Evolutionary conservation across 2,888 invertebrate genomes (phyloP), one percentile per base, ranked within the genome.

Genomic region (Crematogaster levior): DNA sequence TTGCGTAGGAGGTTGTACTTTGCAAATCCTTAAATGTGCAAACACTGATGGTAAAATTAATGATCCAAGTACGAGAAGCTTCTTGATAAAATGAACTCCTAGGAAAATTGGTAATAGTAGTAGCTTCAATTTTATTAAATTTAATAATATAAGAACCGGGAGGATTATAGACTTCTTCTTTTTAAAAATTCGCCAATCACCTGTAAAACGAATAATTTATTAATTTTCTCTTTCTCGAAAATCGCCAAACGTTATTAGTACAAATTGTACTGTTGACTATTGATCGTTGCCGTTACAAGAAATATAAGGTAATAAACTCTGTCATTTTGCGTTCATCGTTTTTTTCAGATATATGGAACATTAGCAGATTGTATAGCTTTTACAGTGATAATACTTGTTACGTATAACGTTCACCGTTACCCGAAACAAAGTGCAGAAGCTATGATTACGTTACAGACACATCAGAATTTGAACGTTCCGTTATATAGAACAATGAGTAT

Each of bases 121-220:
- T 15, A 96, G 91, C 89, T 97, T 96, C 65, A 95, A 68, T 84
- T 94, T 95, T n/a, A 95, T 40, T 37, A 95, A 88, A 68, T 94
- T 94, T 81, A 94, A 79, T 18, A 95, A 85, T 63, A 94, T 93
- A 3, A 94, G 90, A 70, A 94, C 56, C 10, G 94, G 94, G 24
- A 95, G 83, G 88, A 98, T 97, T 92, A 98, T 96, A 58, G 97
- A 95, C 93, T 98, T 98, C 95, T 98, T 98, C 94, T 97, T 88
- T 94, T 97, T 88, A 63, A 92, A 90, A 4, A 92, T 79, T 37
- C 92, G 87, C 89, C 88, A 88, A 27, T 89, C 85, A 12, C 86
- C 93, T 90, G 86, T 74, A 53, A 72, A 53, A 34, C 18, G 12
- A 56, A 58, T n/a, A 40, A 43, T 24, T 24, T 15, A 65, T 77